Base-by-base conservation (phyloP, 2,797 vertebrate species). In the Chaunax sp. region DNA sequence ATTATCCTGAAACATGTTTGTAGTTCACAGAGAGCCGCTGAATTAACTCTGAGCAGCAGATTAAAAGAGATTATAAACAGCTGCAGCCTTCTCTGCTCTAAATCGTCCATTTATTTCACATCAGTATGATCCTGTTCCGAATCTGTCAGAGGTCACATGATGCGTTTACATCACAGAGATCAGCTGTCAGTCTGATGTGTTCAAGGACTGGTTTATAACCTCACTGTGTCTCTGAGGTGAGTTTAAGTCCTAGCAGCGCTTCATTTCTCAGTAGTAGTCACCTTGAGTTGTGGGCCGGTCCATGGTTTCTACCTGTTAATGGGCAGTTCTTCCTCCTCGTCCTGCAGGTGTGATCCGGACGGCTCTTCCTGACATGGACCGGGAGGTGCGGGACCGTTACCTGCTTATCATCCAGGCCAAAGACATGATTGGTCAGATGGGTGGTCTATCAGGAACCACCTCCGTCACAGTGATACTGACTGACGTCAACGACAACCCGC, bases 341-440 rank as follows among this genome's bases (percentile, higher is more conserved):
- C n/a, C 33, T 53, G 5, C 87, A 98, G 97, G 96, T 77, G 90
- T 98, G 70, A 95, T 98, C 84, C 94, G 94, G 78, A 98, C 97
- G 12, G 96, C 96, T 46, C 94, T 97, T 55, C 94, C 96, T 0
- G 95, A 96, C 77, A 94, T 98, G 96, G 96, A 98, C 77, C 93
- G 97, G 64, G 97, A 98, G 89, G 90, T 93, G 47, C 93, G 91
- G 83, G 97, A 97, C 70, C 94, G 92, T 58, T 98, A 96, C 77
- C 89, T 96, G 58, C 84, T 98, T 69, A 94, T 98, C 47, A 94
- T 98, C 78, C 96, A 97, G 83, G 97, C 97, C 78, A 97, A 96
- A 83, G 97, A 98, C 90, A 97, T 98, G 97, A 94, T 96, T 72
- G 97, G 97, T 61, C 96, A 96, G 90, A 95, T 95, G 70, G 97